These are phyloP conservation scores for Sinelater perroti DNA, from an alignment of 2,888 invertebrate species.

Conservation along the genomic window DNA sequence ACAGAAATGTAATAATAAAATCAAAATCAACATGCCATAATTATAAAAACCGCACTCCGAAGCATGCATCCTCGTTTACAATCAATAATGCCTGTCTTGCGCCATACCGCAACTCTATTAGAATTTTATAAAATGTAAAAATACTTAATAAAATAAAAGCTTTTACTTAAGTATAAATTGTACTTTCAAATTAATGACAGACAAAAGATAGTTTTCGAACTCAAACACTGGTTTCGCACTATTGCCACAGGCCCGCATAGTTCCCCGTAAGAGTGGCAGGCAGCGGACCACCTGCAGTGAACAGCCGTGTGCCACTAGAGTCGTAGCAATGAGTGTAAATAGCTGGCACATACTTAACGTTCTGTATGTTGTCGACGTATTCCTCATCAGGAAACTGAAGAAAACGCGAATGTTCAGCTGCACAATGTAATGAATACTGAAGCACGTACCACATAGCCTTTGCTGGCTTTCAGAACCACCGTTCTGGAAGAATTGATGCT, in stretches of 20 bases:
- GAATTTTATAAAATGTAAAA: conserved; percentile 14
- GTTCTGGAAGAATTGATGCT: conserved; percentile 89
- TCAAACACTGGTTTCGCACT: conserved; percentile 44
- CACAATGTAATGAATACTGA: neutral
- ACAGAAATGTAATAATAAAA: too few relatives aligned
- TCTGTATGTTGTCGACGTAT: conserved; percentile 83
- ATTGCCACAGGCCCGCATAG: conserved; percentile 95
- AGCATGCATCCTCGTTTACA: too few relatives aligned
- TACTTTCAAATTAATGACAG: conserved; percentile 11
- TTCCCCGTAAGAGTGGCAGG: conserved; percentile 92
- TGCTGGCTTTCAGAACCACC: conserved; percentile 85
- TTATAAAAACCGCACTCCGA: too few relatives aligned
- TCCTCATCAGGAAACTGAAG: conserved; percentile 84
- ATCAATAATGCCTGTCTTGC: too few relatives aligned
- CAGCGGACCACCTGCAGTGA: conserved; percentile 94
- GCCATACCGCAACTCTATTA: too few relatives aligned
- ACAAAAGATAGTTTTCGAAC: neutral
- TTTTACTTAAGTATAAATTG: conserved; percentile 20
- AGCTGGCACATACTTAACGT: conserved; percentile 89
- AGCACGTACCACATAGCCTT: conserved; percentile 84
- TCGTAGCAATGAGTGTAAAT: conserved; percentile 98
- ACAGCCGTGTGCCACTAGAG: conserved; percentile 87
- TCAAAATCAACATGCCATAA: too few relatives aligned
- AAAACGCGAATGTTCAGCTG: conserved; percentile 12
- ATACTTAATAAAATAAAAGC: conserved; percentile 14